A percentile compares a stretch with the other conserved stretches of the same genome.
Evolutionary conservation across 2,888 invertebrate genomes (phyloP).

Genomic region (Frankliniella intonsa): DNA sequence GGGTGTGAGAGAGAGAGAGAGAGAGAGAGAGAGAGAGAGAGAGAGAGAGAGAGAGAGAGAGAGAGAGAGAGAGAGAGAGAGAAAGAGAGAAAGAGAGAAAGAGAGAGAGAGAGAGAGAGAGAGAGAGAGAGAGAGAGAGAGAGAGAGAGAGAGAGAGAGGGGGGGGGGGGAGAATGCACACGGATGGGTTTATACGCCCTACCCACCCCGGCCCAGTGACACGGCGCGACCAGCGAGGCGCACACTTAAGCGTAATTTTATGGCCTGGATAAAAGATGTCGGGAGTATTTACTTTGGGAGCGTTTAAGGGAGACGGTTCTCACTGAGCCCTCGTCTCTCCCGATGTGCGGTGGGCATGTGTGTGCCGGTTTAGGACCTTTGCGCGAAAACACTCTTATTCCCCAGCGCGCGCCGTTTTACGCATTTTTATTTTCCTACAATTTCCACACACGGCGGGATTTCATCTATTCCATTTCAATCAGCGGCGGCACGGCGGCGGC

Average conservation of each 20-base stretch:
- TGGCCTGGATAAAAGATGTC: conserved; percentile 24
- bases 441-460: too few species aligned
- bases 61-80: neutral
- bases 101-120: neutral
- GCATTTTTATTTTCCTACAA: too few species aligned
- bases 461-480: too few species aligned
- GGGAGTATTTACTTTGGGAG: conserved; percentile 12
- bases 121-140: neutral
- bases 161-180: neutral
- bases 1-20: neutral
- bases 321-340: neutral
- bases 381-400: too few species aligned
- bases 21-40: neutral
- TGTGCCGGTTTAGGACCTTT: neutral
- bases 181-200: conserved; percentile 1
- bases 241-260: conserved; percentile 21
- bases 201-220: neutral
- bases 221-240: neutral
- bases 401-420: too few species aligned
- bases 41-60: neutral
- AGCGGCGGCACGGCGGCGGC: too few species aligned
- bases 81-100: neutral
- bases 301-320: neutral
- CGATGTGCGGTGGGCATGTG: neutral
- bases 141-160: neutral